A percentile compares a stretch with the other conserved stretches of the same genome.
Conservation (phyloP, 1,140 invertebrate species). For the Nasonia longicornis region DNA sequence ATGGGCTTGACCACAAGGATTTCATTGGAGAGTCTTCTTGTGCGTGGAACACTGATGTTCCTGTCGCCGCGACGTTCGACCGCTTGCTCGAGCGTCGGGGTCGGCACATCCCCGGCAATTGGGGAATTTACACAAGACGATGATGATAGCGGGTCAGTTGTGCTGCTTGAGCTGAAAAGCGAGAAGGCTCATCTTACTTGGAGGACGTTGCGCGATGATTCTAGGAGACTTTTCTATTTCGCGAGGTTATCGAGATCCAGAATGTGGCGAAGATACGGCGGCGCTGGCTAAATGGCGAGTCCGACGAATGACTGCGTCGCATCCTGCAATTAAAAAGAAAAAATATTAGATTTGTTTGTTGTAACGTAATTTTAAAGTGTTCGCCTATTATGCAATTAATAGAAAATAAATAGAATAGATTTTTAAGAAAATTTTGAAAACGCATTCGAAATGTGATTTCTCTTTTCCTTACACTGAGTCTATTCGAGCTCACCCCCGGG, state of each 20-base stretch:
- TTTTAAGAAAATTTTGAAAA: no score
- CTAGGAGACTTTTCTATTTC: not conserved
- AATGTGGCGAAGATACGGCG: not conserved
- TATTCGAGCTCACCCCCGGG: no score
- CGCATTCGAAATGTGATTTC: no score
- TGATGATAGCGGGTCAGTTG: not conserved
- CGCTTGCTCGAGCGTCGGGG: not conserved
- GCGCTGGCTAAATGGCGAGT: not conserved
- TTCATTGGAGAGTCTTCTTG: not conserved
- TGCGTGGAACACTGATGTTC: not conserved
- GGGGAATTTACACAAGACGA: not conserved
- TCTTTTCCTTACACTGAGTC: no score
- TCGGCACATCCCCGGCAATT: not conserved
- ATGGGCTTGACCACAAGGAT: not conserved
- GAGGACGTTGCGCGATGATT: not conserved
- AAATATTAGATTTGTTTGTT: not conserved
- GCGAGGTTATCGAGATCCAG: not conserved
- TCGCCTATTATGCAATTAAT: no score
- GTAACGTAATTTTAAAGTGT: no score
- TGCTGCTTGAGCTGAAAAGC: not conserved
- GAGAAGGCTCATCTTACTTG: not conserved
- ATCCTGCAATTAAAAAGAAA: slow-evolving; percentile 24
- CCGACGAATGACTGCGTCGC: slow-evolving; percentile 16
- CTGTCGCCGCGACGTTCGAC: not conserved
- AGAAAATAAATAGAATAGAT: no score